Percentiles rank a stretch among this genome's conserved stretches.
phyloP scores from a whole-genome alignment of 1,140 invertebrate species.

The Psix sp. region DNA sequence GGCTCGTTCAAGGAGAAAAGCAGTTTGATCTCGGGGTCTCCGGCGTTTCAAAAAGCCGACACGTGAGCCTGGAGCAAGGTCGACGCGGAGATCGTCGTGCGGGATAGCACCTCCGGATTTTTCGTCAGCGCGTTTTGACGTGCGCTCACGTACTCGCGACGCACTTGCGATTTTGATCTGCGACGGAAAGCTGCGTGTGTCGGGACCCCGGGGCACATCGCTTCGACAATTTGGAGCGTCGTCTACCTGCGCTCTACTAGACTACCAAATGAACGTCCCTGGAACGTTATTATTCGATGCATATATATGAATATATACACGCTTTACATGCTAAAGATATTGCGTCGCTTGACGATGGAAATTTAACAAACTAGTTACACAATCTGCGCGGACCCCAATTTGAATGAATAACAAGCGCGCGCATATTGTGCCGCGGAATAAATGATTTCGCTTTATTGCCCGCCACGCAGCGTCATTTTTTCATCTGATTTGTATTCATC shows the following conservation, averaged over 20 bases:
- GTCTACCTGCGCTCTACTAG: constrained; percentile 42
- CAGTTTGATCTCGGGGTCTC: constrained; percentile 54
- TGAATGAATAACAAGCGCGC: constrained; percentile 45
- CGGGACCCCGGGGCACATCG: constrained; percentile 43
- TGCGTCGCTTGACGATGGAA: constrained; percentile 45
- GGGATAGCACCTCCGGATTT: constrained; percentile 50
- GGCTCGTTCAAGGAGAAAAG: constrained; percentile 19
- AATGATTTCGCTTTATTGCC: constrained; percentile 34
- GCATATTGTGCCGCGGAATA: constrained; percentile 37
- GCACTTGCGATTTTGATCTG: constrained; percentile 55
- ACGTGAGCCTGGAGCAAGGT: constrained; percentile 51
- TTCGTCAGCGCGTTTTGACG: constrained; percentile 39
- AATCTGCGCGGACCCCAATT: constrained; percentile 45
- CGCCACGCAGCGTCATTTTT: constrained; percentile 19
- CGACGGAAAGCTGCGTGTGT: constrained; percentile 32
- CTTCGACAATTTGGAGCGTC: constrained; percentile 45
- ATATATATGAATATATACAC: constrained; percentile 55
- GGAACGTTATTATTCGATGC: constrained; percentile 50
- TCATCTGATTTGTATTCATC: constrained; percentile 47
- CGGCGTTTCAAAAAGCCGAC: constrained; percentile 52
- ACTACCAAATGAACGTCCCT: constrained; percentile 36
- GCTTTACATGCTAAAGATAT: constrained; percentile 46
- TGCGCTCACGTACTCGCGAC: constrained; percentile 46
- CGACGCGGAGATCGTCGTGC: constrained; percentile 42
- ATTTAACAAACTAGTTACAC: constrained; percentile 54